Evolutionary conservation across 2,888 invertebrate species (phyloP).

Genomic region (Camponotus fellah): DNA sequence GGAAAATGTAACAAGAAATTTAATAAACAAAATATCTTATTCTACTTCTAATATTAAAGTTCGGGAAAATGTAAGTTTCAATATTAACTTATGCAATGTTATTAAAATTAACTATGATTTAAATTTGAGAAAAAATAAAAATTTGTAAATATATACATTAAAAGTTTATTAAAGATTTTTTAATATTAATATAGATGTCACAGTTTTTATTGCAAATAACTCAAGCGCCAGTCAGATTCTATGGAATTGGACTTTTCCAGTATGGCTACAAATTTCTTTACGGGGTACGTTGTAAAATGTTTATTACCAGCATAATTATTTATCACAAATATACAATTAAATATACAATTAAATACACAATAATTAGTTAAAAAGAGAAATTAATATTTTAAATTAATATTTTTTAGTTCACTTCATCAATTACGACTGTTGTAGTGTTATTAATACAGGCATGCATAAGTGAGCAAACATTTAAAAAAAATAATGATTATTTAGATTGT

Average conservation of each 20-base stretch:
- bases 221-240: not conserved
- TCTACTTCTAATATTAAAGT: not conserved
- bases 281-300: not conserved
- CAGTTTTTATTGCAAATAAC: not conserved
- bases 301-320: not conserved
- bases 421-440: constrained; percentile 9
- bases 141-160: not conserved
- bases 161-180: too few species aligned
- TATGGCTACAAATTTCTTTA: constrained; percentile 23
- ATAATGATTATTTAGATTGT: not conserved
- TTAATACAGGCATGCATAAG: not conserved
- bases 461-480: not conserved
- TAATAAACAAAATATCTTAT: constrained; percentile 2
- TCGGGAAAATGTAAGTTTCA: constrained; percentile 22
- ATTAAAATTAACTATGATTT: not conserved
- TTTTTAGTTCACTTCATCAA: constrained; percentile 4
- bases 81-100: not conserved
- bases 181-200: not conserved
- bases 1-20: not conserved
- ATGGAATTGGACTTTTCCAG: constrained; percentile 29
- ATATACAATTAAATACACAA: not conserved
- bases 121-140: not conserved
- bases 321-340: not conserved
- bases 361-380: not conserved
- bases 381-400: not conserved